These are phyloP conservation scores for Eupithecia vulgata DNA, from an alignment of 2,888 invertebrate species.

Conservation along the genomic window DNA sequence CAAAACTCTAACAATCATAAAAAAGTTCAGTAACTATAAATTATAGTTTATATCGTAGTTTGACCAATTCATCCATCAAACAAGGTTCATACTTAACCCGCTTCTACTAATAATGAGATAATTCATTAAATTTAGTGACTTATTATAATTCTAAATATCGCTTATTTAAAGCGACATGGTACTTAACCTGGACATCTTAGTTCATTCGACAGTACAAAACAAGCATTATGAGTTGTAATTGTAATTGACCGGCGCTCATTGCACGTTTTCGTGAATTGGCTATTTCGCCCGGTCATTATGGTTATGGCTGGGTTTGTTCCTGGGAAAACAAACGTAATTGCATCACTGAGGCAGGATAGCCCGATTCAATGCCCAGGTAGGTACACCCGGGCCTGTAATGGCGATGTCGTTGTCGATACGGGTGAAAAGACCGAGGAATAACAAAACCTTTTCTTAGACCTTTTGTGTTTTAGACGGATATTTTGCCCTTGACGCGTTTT, in stretches of 20 bases:
- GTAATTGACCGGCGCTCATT: slow-evolving; percentile 23
- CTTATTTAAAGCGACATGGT: background rate
- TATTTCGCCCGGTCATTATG: slow-evolving; percentile 40
- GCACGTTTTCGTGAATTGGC: slow-evolving; percentile 31
- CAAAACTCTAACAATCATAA: too few species aligned
- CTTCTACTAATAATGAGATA: too few species aligned
- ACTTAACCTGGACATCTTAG: background rate
- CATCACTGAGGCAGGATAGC: slow-evolving; percentile 35
- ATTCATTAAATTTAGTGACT: background rate
- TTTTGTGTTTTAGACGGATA: background rate
- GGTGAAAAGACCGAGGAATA: background rate
- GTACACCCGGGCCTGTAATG: slow-evolving; percentile 17
- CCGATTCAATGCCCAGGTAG: slow-evolving; percentile 28
- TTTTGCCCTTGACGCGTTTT: background rate
- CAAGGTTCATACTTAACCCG: too few species aligned
- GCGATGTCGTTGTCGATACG: slow-evolving; percentile 14
- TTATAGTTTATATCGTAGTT: too few species aligned
- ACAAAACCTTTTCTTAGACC: slow-evolving; percentile 7
- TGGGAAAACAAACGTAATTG: slow-evolving; percentile 52
- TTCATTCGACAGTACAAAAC: background rate
- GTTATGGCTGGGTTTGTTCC: slow-evolving; percentile 42
- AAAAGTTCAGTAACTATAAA: too few species aligned
- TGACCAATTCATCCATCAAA: too few species aligned
- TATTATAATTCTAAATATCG: background rate
- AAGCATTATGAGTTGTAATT: slow-evolving; percentile 6